Evolutionary conservation across 2,113 vertebrate genomes (phyloP).

Genomic region (Arenaria interpres): DNA sequence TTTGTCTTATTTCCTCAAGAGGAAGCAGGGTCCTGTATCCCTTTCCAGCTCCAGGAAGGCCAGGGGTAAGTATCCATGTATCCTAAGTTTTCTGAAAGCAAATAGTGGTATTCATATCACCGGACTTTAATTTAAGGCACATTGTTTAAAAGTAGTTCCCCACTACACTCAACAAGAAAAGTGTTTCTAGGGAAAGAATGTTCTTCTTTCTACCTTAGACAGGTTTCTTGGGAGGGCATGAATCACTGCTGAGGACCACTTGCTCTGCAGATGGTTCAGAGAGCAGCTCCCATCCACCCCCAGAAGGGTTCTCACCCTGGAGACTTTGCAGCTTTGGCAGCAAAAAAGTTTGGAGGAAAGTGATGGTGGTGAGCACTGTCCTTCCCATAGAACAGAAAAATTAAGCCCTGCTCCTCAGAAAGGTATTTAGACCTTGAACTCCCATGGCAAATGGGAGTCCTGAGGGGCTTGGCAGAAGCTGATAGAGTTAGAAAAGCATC

Average conservation of each 20-base stretch:
- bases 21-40: rapidly evolving
- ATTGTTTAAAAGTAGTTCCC: background rate
- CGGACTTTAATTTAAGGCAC: background rate
- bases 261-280: background rate
- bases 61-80: background rate
- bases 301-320: background rate
- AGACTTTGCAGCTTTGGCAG: background rate
- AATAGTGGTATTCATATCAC: background rate
- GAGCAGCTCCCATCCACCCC: background rate
- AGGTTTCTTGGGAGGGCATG: background rate
- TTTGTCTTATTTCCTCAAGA: background rate
- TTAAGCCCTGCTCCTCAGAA: background rate
- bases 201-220: background rate
- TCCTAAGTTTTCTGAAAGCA: background rate
- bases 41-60: background rate
- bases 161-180: background rate
- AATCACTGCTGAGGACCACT: rapidly evolving
- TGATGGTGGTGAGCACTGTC: background rate
- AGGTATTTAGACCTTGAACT: background rate
- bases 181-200: background rate
- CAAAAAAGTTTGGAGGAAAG: background rate
- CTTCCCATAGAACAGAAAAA: background rate
- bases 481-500: background rate
- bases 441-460: background rate
- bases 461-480: background rate